Conservation (phyloP, 2,888 invertebrate species). For the Orthosia cruda region DNA sequence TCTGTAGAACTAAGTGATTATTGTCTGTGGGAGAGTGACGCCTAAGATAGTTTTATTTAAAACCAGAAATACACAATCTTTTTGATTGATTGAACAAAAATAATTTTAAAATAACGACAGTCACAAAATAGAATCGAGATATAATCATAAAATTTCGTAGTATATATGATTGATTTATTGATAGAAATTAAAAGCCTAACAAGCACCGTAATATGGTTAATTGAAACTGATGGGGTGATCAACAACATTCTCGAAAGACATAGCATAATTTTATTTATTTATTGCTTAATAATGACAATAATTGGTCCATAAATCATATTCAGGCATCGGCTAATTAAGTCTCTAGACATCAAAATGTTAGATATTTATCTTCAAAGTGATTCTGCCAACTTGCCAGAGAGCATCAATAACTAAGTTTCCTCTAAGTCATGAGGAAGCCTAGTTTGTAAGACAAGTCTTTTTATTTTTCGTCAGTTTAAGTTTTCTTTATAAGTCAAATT, state of each 20-base stretch:
- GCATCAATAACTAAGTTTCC: too few relatives aligned
- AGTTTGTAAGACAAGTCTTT: too few relatives aligned
- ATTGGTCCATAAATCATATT: slow-evolving; percentile 1
- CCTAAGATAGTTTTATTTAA: slow-evolving; percentile 1
- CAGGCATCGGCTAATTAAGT: neutral
- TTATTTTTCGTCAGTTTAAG: too few relatives aligned
- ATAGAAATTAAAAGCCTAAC: neutral
- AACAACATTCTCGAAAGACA: slow-evolving; percentile 8
- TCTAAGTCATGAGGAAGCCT: too few relatives aligned
- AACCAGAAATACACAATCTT: neutral
- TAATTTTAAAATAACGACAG: neutral
- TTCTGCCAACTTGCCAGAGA: neutral
- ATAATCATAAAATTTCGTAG: neutral
- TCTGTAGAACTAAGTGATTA: neutral
- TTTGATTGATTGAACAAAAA: neutral
- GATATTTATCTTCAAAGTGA: neutral
- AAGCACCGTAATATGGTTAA: slow-evolving; percentile 14
- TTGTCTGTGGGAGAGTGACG: neutral
- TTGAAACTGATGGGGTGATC: slow-evolving; percentile 16
- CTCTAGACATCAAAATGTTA: neutral
- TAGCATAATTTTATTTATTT: too few relatives aligned
- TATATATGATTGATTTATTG: neutral
- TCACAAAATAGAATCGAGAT: neutral
- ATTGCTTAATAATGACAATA: neutral
- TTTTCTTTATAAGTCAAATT: too few relatives aligned